phyloP scores from a whole-genome alignment of 2,113 vertebrate genomes.

The Bos javanicus region DNA sequence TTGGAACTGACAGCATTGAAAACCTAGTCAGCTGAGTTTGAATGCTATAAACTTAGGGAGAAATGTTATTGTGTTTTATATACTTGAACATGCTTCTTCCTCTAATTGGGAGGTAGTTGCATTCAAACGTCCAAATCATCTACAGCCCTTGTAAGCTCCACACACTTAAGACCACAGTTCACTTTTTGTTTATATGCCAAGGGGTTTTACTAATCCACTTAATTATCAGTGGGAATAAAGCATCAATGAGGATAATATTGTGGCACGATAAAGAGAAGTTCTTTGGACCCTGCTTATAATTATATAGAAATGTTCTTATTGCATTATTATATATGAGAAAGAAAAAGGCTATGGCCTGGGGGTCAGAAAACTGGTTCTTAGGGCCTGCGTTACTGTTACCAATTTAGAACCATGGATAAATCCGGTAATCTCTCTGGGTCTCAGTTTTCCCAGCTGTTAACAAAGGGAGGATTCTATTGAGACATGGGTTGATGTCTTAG shows the following conservation, averaged over 20 bases:
- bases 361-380: neutral
- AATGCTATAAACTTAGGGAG: neutral
- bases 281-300: neutral
- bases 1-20: constrained; percentile 30
- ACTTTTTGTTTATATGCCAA: constrained; percentile 25
- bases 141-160: neutral
- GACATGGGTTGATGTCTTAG: neutral
- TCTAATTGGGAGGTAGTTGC: constrained; percentile 54
- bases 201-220: constrained; percentile 28
- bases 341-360: neutral
- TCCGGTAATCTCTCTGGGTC: neutral
- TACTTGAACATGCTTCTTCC: neutral
- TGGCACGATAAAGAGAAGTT: neutral
- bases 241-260: constrained; percentile 20
- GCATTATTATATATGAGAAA: neutral
- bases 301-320: constrained; percentile 33
- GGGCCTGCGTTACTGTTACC: neutral
- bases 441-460: constrained; percentile 17
- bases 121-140: constrained; percentile 31
- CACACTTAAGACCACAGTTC: constrained; percentile 28
- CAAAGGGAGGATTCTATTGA: neutral
- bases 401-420: neutral
- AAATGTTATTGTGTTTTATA: neutral
- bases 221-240: constrained; percentile 35
- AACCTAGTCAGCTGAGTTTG: neutral